Conservation (phyloP, 2,113 vertebrate genomes). For the Pterophyllum scalare region DNA sequence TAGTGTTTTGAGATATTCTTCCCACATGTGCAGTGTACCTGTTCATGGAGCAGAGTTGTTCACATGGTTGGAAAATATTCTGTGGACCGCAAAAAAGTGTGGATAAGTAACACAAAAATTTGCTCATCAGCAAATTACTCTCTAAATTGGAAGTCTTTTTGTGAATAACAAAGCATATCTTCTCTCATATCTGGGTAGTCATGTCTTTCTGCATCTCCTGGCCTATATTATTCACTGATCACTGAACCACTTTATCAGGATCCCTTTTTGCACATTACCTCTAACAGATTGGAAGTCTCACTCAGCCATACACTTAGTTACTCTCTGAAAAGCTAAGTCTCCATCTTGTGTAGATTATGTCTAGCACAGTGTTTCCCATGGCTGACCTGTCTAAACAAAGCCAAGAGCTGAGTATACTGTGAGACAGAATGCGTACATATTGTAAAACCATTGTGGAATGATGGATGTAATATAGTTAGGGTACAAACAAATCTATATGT, state of each 20-base stretch:
- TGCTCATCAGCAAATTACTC: neutral
- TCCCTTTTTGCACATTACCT: constrained; percentile 23
- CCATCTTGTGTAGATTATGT: constrained; percentile 64
- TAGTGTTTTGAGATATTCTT: constrained; percentile 9
- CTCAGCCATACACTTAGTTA: constrained; percentile 36
- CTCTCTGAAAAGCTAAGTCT: constrained; percentile 50
- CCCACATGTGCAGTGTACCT: neutral
- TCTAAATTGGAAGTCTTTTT: neutral
- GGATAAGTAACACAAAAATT: neutral
- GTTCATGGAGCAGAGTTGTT: neutral
- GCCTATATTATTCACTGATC: constrained; percentile 11
- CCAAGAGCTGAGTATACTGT: constrained; percentile 49
- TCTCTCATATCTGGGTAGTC: neutral
- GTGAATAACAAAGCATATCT: neutral
- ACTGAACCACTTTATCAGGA: constrained; percentile 10
- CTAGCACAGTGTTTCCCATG: constrained; percentile 56
- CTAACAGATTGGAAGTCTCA: constrained; percentile 48
- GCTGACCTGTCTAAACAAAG: constrained; percentile 69
- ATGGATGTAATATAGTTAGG: constrained; percentile 46
- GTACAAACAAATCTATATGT: constrained; percentile 32
- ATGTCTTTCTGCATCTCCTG: neutral
- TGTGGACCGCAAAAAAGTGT: neutral
- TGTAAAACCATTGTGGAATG: constrained; percentile 37
- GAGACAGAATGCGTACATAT: constrained; percentile 56
- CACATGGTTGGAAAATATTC: neutral